These are phyloP conservation scores for Otolemur crassicaudatus DNA, from an alignment of 2,797 vertebrate species.

Conservation along the genomic window DNA sequence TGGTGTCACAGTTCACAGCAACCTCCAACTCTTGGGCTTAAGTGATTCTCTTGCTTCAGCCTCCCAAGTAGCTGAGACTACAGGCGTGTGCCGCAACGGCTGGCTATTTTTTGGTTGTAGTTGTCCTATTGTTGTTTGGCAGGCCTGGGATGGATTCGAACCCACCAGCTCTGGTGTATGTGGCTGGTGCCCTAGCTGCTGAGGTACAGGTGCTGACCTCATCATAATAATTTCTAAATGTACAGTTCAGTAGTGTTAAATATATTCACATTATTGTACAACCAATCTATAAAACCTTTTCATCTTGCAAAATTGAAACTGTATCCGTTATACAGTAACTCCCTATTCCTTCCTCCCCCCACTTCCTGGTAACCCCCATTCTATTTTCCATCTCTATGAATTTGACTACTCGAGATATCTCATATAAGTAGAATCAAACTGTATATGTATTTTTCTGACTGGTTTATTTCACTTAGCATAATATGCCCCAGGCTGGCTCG, in stretches of 20 bases:
- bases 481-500: not conserved
- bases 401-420: conserved; percentile 5
- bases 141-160: too few species aligned
- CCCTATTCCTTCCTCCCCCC: not conserved
- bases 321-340: not conserved
- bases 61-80: too few species aligned
- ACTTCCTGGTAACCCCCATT: not conserved
- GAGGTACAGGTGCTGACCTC: too few species aligned
- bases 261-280: not conserved
- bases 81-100: too few species aligned
- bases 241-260: not conserved
- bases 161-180: too few species aligned
- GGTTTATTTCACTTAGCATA: conserved; percentile 23
- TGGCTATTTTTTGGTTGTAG: too few species aligned
- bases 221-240: conserved; percentile 10
- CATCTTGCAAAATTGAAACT: conserved; percentile 44
- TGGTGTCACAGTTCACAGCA: too few species aligned
- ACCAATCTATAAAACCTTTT: conserved; percentile 29
- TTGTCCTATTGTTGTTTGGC: too few species aligned
- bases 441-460: conserved; percentile 19
- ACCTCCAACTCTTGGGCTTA: too few species aligned
- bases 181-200: too few species aligned
- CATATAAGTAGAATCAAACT: not conserved
- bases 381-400: conserved; percentile 7
- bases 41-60: too few species aligned